A percentile compares a stretch with the other conserved stretches of the same genome.
phyloP scores from a whole-genome alignment of 2,888 invertebrate species.

The Lasioglossum zephyrum region DNA sequence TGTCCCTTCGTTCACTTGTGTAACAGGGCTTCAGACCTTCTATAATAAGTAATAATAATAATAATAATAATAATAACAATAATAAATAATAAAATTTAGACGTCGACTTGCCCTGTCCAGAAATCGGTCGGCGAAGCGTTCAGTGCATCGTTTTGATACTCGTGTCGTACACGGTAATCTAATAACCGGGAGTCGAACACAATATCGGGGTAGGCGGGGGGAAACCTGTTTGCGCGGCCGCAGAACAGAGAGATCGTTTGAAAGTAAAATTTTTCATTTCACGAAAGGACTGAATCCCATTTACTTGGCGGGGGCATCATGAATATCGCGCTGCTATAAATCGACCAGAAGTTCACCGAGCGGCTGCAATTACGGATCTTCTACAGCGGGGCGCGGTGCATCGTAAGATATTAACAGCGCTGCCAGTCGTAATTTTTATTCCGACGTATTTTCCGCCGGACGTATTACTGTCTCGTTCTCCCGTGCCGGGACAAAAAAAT shows the following conservation, averaged over 20 bases:
- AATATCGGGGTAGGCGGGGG: not conserved
- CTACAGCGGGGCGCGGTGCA: slow-evolving; percentile 38
- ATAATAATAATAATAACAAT: too few species aligned
- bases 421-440: slow-evolving; percentile 69
- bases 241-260: slow-evolving; percentile 32
- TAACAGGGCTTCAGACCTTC: too few species aligned
- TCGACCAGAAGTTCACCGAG: slow-evolving; percentile 56
- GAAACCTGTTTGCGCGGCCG: slow-evolving; percentile 14
- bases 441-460: slow-evolving; percentile 64
- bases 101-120: not conserved
- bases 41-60: too few species aligned
- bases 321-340: slow-evolving; percentile 67
- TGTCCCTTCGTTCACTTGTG: too few species aligned
- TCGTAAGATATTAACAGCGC: slow-evolving; percentile 72
- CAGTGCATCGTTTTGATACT: not conserved
- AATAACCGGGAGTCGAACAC: slow-evolving; percentile 23
- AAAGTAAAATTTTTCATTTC: slow-evolving; percentile 49
- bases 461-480: slow-evolving; percentile 65
- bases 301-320: slow-evolving; percentile 60
- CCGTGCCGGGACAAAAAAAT: slow-evolving; percentile 40
- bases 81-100: too few species aligned
- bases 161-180: slow-evolving; percentile 37
- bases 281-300: slow-evolving; percentile 36
- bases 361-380: slow-evolving; percentile 69
- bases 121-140: not conserved